phyloP scores from a whole-genome alignment of 30 jellyfish, hydroid and myxozoan species.

The Nemopilema nomurai region DNA sequence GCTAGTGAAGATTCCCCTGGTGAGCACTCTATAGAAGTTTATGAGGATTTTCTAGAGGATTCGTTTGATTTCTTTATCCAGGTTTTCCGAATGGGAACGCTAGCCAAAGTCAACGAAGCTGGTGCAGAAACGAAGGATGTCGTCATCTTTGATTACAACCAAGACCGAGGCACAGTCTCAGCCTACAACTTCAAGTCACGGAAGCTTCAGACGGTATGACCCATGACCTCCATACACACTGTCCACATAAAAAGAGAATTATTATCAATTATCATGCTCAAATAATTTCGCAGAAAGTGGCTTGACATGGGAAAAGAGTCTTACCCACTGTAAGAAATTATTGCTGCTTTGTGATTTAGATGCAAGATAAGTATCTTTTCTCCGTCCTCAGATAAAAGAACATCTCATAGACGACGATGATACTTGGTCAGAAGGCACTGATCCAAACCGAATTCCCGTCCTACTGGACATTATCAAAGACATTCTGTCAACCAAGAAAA shows the following conservation, averaged over 20 bases:
- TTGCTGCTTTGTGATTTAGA: not conserved
- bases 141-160: slow-evolving; percentile 70
- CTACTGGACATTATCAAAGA: slow-evolving; percentile 66
- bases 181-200: slow-evolving; percentile 77
- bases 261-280: too few relatives aligned
- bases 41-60: too few relatives aligned
- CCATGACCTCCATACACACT: too few relatives aligned
- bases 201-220: slow-evolving; percentile 57
- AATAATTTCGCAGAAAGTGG: too few relatives aligned
- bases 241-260: too few relatives aligned
- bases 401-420: slow-evolving; percentile 53
- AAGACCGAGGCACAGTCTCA: slow-evolving; percentile 58
- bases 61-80: not conserved
- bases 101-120: slow-evolving; percentile 53
- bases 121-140: slow-evolving; percentile 74
- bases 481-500: slow-evolving; percentile 47
- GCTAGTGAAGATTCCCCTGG: too few relatives aligned
- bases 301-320: too few relatives aligned
- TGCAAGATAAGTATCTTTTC: not conserved
- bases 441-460: slow-evolving; percentile 61
- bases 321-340: too few relatives aligned
- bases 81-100: slow-evolving; percentile 71
- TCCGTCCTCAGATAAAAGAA: slow-evolving; percentile 53
- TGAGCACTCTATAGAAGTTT: too few relatives aligned
- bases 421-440: slow-evolving; percentile 63